Conservation (phyloP, 2,888 invertebrate genomes). For the Meiosimyza decipiens region DNA sequence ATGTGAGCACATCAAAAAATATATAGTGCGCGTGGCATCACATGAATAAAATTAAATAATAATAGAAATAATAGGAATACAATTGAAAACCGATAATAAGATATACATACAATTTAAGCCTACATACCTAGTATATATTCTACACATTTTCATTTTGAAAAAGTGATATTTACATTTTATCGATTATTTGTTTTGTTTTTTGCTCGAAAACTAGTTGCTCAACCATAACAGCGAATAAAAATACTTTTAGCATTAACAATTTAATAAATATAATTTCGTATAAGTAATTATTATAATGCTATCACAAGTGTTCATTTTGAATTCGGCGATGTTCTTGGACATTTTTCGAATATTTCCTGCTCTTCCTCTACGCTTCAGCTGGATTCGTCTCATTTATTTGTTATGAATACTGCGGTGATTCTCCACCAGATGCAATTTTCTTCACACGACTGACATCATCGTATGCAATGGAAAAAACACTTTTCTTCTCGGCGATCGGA, state of each 20-base stretch:
- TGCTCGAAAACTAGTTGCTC: conserved; percentile 10
- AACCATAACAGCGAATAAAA: conserved; percentile 10
- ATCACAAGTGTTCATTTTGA: conserved; percentile 50
- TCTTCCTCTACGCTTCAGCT: neutral
- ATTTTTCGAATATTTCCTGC: neutral
- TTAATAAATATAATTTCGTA: neutral
- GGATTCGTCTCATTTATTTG: conserved; percentile 18
- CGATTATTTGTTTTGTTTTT: neutral
- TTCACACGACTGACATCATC: conserved; percentile 86
- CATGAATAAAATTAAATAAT: neutral
- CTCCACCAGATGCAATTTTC: conserved; percentile 83
- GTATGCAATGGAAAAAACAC: conserved; percentile 92
- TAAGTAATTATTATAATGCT: conserved; percentile 46
- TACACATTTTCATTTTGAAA: neutral
- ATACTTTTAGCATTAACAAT: conserved; percentile 14
- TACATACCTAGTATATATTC: no score
- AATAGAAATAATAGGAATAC: conserved; percentile 22
- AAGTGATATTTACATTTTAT: conserved; percentile 22
- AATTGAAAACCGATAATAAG: no score
- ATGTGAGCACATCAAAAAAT: no score
- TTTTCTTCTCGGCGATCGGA: conserved; percentile 86
- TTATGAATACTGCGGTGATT: conserved; percentile 74
- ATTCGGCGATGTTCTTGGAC: neutral
- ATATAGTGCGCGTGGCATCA: no score
- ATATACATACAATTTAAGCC: no score